Evolutionary conservation across 2,888 invertebrate genomes (phyloP).

Genomic region (Eristalis arbustorum): DNA sequence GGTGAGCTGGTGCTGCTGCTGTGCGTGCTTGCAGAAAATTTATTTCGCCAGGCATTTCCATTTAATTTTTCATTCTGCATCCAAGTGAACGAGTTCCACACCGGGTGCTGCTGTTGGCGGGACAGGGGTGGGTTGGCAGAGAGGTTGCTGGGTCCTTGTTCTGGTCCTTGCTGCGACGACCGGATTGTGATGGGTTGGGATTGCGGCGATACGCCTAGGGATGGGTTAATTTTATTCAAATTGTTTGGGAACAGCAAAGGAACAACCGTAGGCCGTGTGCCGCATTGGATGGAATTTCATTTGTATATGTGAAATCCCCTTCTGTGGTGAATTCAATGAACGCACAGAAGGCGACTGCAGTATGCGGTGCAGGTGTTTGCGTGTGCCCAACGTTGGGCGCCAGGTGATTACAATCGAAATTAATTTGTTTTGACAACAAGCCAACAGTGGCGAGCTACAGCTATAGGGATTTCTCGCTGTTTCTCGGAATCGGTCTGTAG

Average conservation of each 20-base stretch:
- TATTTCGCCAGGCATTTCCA: constrained; percentile 33
- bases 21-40: constrained; percentile 21
- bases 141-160: neutral
- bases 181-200: neutral
- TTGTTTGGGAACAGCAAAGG: neutral
- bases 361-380: neutral
- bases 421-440: neutral
- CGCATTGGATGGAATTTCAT: neutral
- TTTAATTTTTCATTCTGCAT: constrained; percentile 35
- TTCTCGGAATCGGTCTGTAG: too few species aligned
- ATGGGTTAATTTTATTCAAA: neutral
- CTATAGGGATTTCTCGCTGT: too few species aligned
- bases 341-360: neutral
- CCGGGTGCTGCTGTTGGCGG: neutral
- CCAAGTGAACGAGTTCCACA: neutral
- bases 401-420: neutral
- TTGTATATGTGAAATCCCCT: neutral
- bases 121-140: too few species aligned
- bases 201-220: neutral
- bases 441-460: neutral
- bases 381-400: neutral
- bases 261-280: neutral
- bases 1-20: constrained; percentile 19
- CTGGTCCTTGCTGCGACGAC: too few species aligned
- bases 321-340: neutral